Conservation (phyloP, 2,797 vertebrate genomes). For the Cynopterus sphinx region DNA sequence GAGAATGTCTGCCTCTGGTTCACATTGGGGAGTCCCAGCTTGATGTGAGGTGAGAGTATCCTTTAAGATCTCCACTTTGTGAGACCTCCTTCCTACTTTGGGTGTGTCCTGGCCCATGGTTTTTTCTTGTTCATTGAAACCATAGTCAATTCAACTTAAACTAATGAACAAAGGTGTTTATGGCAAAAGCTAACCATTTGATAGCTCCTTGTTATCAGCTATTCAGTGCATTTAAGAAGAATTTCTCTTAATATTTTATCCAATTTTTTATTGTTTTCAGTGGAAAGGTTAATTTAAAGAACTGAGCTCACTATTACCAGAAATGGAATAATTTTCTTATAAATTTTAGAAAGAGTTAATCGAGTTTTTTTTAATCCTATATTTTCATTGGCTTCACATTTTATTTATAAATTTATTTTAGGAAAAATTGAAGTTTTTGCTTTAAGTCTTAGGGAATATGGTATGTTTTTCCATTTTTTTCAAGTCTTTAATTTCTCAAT, state of each 20-base stretch:
- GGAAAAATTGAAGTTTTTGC: slow-evolving; percentile 1
- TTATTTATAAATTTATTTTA: not conserved
- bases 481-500: not conserved
- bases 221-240: not conserved
- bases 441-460: slow-evolving; percentile 6
- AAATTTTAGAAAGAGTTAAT: not conserved
- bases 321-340: slow-evolving; percentile 16
- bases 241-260: slow-evolving; percentile 14
- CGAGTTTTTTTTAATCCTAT: not conserved
- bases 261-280: not conserved
- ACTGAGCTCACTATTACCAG: not conserved
- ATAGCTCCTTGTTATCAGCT: not conserved
- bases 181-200: not conserved
- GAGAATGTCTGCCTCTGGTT: not conserved
- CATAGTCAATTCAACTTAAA: not conserved
- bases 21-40: not conserved
- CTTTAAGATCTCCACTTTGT: not conserved
- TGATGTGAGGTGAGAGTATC: not conserved
- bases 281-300: slow-evolving; percentile 9
- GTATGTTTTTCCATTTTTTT: not conserved
- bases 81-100: not conserved
- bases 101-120: not conserved
- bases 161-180: not conserved
- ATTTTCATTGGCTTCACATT: slow-evolving; percentile 9
- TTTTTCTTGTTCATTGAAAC: not conserved